Percentiles rank a stretch among this genome's conserved stretches.
Evolutionary conservation across 2,113 vertebrate species (phyloP).

Genomic region (Callocephalon fimbriatum): DNA sequence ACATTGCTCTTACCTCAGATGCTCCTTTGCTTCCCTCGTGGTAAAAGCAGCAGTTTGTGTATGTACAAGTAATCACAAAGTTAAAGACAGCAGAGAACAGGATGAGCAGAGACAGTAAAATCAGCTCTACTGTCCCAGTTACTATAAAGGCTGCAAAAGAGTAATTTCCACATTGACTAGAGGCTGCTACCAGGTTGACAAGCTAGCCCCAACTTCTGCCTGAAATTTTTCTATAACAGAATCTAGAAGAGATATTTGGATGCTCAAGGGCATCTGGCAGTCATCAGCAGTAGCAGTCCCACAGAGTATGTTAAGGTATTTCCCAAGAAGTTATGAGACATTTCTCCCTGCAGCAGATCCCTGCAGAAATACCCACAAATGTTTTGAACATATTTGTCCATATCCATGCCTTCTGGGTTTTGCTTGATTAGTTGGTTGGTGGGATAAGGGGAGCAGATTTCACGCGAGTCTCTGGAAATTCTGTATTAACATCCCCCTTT

Average conservation of each 20-base stretch:
- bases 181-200: not conserved
- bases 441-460: accelerated
- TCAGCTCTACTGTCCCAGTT: not conserved
- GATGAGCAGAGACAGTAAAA: not conserved
- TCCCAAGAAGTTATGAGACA: not conserved
- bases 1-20: not conserved
- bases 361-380: not conserved
- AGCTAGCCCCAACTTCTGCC: not conserved
- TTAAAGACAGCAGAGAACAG: not conserved
- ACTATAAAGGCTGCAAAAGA: not conserved
- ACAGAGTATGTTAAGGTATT: not conserved
- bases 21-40: not conserved
- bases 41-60: not conserved
- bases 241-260: not conserved
- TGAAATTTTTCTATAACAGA: not conserved
- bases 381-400: not conserved
- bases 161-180: not conserved
- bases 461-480: accelerated
- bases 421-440: not conserved
- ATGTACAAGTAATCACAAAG: not conserved
- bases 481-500: not conserved
- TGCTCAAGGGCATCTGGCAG: not conserved
- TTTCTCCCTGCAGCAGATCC: not conserved
- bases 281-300: not conserved
- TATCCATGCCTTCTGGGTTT: not conserved